phyloP scores from a whole-genome alignment of 2,113 vertebrate genomes.

The Platichthys flesus region DNA sequence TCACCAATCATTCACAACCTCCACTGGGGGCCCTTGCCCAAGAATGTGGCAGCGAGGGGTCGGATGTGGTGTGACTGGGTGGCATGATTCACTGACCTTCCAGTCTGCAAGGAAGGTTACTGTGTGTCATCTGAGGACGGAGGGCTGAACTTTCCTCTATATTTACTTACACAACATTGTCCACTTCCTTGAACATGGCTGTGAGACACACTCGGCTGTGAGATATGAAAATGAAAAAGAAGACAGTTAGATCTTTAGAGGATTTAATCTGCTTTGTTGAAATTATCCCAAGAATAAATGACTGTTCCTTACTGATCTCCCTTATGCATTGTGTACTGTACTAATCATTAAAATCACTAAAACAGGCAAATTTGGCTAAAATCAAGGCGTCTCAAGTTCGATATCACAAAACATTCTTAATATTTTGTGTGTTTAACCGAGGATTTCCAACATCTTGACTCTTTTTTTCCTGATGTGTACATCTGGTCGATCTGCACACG shows the following conservation, averaged over 20 bases:
- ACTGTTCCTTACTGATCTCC: too few relatives aligned
- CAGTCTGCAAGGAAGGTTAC: slow-evolving; percentile 30
- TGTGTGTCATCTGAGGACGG: slow-evolving; percentile 26
- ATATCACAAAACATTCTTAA: too few relatives aligned
- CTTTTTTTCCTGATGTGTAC: background rate
- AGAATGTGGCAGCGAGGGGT: background rate
- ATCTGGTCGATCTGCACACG: slow-evolving; percentile 38
- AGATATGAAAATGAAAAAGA: background rate
- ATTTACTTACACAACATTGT: slow-evolving; percentile 54
- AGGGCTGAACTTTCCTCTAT: slow-evolving; percentile 55
- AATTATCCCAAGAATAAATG: too few relatives aligned
- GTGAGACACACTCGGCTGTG: background rate
- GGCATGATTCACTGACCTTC: slow-evolving; percentile 58
- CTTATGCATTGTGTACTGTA: too few relatives aligned
- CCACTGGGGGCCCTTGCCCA: background rate
- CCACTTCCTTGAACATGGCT: background rate
- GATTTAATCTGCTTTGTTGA: too few relatives aligned
- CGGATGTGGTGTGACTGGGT: slow-evolving; percentile 53
- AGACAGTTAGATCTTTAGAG: too few relatives aligned
- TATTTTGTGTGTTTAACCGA: background rate
- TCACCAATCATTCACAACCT: slow-evolving; percentile 11
- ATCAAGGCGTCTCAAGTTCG: too few relatives aligned
- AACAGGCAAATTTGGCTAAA: too few relatives aligned
- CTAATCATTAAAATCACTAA: too few relatives aligned
- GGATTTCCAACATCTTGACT: background rate